Conservation (phyloP, 2,113 vertebrate species). For the Lethenteron camtschaticum region DNA sequence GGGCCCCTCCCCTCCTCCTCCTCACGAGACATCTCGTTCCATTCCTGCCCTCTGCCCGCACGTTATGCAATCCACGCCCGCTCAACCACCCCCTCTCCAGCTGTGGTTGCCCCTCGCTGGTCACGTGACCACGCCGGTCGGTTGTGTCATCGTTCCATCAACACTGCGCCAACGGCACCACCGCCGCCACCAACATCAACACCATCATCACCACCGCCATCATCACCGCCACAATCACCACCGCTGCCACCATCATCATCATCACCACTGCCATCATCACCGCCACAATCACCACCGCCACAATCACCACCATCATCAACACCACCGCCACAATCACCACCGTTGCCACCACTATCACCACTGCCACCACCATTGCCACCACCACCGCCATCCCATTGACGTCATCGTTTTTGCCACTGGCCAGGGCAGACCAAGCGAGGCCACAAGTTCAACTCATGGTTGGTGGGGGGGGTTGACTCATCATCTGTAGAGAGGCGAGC, state of each 20-base stretch:
- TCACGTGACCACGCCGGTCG: neutral
- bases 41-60: neutral
- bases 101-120: neutral
- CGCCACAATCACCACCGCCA: neutral
- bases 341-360: neutral
- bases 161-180: neutral
- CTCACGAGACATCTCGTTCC: neutral
- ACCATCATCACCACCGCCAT: neutral
- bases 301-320: neutral
- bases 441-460: too few relatives aligned
- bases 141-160: neutral
- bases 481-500: too few relatives aligned
- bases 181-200: neutral
- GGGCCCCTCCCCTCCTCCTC: neutral
- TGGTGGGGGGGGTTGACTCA: too few relatives aligned
- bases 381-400: neutral
- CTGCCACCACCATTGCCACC: neutral
- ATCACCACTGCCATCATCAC: neutral
- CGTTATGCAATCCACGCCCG: neutral
- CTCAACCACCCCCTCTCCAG: neutral
- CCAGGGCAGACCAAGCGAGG: too few relatives aligned
- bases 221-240: neutral
- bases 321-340: neutral
- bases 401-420: too few relatives aligned
- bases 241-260: neutral